Evolutionary conservation across 2,888 invertebrate species (phyloP), one percentile per base, ranked within the genome.

Genomic region (Copidosoma aretas): DNA sequence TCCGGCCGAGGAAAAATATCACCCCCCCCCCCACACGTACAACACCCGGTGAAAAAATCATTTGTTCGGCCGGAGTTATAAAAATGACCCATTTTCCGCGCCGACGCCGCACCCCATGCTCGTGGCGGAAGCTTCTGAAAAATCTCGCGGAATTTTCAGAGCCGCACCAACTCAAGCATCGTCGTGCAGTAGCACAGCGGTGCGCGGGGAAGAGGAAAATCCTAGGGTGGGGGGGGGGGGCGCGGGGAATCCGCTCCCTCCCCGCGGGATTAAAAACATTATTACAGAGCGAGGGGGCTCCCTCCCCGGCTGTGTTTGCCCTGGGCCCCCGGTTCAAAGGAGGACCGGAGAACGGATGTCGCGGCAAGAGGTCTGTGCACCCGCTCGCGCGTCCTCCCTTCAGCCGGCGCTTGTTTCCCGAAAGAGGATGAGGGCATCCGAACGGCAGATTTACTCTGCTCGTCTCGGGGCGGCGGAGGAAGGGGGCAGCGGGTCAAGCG

Each of bases 271-370:
- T 57, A 56, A 61, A 63, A 67, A 63, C 58, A 53, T 62, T 59
- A 54, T 59, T 62, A 63, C 53, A 63, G 51, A 22, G 60, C 10
- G 32, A 21, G 21, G 32, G 17, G 12, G 14, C 24, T 49, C 43
- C 57, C 46, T 52, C 60, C 25, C 56, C 62, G 22, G 17, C 60
- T 49, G 19, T 52, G n/a, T 46, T 43, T 39, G 19, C 56, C 25
- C 19, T 1, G n/a, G 51, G 25, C 51, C 46, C 54, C 46, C 59
- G 63, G 3, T 46, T 57, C 61, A 61, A 61, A 57, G 56, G 60
- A 60, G 54, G 63, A 71, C 68, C 64, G 68, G 68, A 69, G 71
- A 73, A 70, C 70, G 67, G 63, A 74, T 68, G 72, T 72, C 73
- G 68, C 66, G 72, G n/a, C n/a, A n/a, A n/a, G n/a, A 67, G 66